Evolutionary conservation across 2,113 vertebrate species (phyloP).

Genomic region (Danio rerio): DNA sequence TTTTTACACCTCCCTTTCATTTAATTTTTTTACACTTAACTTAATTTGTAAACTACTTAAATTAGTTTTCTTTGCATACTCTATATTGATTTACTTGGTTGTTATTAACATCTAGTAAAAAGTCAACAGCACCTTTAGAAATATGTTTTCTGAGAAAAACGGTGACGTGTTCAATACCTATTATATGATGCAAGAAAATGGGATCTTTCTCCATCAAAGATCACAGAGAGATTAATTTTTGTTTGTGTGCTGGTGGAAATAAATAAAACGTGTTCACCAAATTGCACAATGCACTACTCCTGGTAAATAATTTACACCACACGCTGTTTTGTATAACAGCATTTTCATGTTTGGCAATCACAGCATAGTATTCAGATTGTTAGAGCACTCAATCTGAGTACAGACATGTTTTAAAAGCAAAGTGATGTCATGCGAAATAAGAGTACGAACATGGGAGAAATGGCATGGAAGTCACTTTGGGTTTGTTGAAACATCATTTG

Average conservation of each 20-base stretch:
- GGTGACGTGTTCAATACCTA: too few relatives aligned
- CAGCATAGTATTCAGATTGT: neutral
- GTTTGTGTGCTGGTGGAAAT: too few relatives aligned
- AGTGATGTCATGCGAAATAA: constrained; percentile 75
- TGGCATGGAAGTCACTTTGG: constrained; percentile 60
- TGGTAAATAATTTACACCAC: neutral
- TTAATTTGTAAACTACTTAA: too few relatives aligned
- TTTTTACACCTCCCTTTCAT: too few relatives aligned
- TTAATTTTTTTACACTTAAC: too few relatives aligned
- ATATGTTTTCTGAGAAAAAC: too few relatives aligned
- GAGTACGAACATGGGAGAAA: constrained; percentile 51
- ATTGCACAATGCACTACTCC: neutral
- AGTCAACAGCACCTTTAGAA: neutral
- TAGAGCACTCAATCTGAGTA: neutral
- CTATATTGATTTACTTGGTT: too few relatives aligned
- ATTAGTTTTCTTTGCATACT: too few relatives aligned
- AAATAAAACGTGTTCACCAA: neutral
- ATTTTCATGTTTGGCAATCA: constrained; percentile 9
- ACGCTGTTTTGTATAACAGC: neutral
- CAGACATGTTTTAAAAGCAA: constrained; percentile 59
- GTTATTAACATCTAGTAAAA: neutral
- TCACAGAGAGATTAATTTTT: neutral
- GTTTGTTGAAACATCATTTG: constrained; percentile 72
- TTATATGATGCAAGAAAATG: neutral
- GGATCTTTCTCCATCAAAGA: neutral